Conservation (phyloP, 2,797 vertebrate genomes). For the Alcedo quadribrachys region DNA sequence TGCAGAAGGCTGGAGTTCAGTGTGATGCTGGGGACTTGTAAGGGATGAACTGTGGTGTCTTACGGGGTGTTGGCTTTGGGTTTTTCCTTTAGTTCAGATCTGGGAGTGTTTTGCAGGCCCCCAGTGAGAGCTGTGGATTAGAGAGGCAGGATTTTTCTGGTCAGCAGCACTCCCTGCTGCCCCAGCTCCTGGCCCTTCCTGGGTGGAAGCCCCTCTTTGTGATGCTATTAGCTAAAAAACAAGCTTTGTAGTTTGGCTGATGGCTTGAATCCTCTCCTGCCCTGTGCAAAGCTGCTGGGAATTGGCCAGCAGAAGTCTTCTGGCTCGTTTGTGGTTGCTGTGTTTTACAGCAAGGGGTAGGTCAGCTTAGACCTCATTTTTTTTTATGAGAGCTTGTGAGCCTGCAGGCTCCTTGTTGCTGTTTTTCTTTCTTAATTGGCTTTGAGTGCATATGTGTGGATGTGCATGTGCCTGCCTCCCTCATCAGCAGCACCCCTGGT, state of each 20-base stretch:
- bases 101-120: background rate
- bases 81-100: background rate
- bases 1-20: background rate
- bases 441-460: background rate
- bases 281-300: background rate
- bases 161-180: background rate
- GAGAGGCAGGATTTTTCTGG: background rate
- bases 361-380: background rate
- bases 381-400: background rate
- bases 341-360: background rate
- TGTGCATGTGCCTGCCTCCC: constrained; percentile 56
- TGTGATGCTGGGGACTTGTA: accelerated
- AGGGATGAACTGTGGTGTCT: accelerated
- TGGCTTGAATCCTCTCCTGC: background rate
- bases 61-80: background rate
- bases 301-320: background rate
- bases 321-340: background rate
- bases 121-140: background rate
- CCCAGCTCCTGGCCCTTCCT: accelerated
- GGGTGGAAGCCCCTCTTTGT: accelerated
- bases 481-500: constrained; percentile 56
- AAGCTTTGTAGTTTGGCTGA: background rate
- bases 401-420: constrained; percentile 3
- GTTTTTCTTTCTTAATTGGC: constrained; percentile 51
- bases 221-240: background rate